phyloP scores from a whole-genome alignment of 2,113 vertebrate species.

The Bujurquina vittata region DNA sequence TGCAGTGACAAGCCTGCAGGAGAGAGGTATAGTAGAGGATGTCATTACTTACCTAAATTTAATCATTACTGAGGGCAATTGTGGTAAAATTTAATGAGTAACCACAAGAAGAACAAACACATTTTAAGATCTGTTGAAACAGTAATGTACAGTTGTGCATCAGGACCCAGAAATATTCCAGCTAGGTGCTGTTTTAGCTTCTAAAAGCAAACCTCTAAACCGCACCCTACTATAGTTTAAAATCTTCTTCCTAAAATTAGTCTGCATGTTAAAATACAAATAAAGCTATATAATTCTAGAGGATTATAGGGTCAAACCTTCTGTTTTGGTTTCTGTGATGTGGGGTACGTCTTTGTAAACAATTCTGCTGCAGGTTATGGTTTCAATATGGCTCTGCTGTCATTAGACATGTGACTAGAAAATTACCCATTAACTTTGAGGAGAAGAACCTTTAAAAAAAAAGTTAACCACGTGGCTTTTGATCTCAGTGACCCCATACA shows the following conservation, averaged over 20 bases:
- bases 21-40: background rate
- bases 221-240: background rate
- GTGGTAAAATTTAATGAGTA: background rate
- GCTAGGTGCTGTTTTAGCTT: background rate
- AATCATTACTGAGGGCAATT: background rate
- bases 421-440: too few relatives aligned
- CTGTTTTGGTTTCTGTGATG: background rate
- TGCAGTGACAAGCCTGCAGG: conserved; percentile 87
- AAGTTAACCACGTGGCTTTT: too few relatives aligned
- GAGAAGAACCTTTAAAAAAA: too few relatives aligned
- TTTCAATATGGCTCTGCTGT: background rate
- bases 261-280: background rate
- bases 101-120: background rate
- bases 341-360: background rate
- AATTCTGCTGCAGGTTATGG: background rate
- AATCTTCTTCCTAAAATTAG: too few relatives aligned
- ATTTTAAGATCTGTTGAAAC: too few relatives aligned
- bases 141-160: background rate
- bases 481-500: too few relatives aligned
- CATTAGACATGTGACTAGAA: background rate
- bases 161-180: background rate
- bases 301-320: background rate
- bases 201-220: background rate
- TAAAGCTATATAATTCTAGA: background rate
- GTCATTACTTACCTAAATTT: background rate